Evolutionary conservation across 2,113 vertebrate species (phyloP).

Genomic region (Heteronetta atricapilla): DNA sequence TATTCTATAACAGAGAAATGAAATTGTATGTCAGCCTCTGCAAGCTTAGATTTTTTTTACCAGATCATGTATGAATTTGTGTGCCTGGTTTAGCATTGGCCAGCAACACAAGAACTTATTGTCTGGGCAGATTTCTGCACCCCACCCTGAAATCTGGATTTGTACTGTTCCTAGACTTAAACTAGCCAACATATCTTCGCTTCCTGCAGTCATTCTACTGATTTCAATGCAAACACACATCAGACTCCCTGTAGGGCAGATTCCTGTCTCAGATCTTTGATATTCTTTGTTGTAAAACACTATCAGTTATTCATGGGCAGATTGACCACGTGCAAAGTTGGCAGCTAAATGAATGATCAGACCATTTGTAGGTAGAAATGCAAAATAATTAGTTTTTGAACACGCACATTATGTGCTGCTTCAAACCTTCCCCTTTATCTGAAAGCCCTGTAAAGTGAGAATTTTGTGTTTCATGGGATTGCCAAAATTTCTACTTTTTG

Average conservation of each 20-base stretch:
- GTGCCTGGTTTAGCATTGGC: neutral
- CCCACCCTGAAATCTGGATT: neutral
- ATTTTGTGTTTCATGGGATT: neutral
- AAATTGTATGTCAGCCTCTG: neutral
- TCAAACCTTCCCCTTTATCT: neutral
- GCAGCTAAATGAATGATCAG: neutral
- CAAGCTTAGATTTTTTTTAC: slow-evolving; percentile 13
- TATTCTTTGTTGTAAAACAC: neutral
- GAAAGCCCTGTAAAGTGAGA: neutral
- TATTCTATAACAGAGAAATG: neutral
- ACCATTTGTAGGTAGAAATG: neutral
- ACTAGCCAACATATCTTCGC: neutral
- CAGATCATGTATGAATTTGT: neutral
- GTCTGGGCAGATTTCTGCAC: neutral
- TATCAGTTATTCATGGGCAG: neutral
- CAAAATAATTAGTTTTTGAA: neutral
- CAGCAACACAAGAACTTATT: neutral
- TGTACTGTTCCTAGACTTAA: neutral
- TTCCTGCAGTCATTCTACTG: neutral
- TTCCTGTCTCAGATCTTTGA: neutral
- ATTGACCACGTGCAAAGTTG: neutral
- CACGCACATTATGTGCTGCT: neutral
- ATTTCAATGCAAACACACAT: neutral
- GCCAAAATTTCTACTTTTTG: neutral
- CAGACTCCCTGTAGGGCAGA: neutral